Conservation (phyloP, 1,140 invertebrate genomes). For the Mercenaria mercenaria region DNA sequence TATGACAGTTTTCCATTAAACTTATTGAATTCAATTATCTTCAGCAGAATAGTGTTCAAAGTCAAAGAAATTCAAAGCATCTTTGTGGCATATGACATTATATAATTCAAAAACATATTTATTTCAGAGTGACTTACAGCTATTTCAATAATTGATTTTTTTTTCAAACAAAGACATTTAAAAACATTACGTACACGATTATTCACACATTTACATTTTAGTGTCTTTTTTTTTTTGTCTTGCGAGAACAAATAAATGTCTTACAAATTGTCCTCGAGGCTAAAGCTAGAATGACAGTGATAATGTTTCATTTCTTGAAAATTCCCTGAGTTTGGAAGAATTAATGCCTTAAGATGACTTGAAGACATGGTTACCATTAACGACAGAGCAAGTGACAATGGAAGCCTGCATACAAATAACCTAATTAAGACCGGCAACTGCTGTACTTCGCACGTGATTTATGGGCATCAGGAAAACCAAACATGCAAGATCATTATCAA, state of each 20-base stretch:
- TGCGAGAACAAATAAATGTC: background rate
- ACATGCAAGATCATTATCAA: conserved; percentile 12
- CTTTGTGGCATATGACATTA: no score
- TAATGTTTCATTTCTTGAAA: background rate
- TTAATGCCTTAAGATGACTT: conserved; percentile 7
- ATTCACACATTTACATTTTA: background rate
- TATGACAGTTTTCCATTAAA: no score
- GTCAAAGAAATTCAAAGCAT: no score
- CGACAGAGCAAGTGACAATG: conserved; percentile 5
- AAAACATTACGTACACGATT: background rate
- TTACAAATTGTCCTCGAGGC: background rate
- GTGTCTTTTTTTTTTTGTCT: background rate
- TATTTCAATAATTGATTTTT: no score
- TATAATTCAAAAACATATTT: no score
- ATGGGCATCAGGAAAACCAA: background rate
- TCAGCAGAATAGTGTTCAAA: no score
- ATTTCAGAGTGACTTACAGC: no score
- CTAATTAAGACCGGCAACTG: background rate
- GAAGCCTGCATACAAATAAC: conserved; percentile 29
- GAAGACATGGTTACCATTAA: background rate
- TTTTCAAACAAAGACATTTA: background rate
- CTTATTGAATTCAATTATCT: no score
- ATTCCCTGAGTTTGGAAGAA: background rate
- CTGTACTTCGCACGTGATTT: background rate
- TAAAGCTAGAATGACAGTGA: background rate